Percentiles rank a stretch among this genome's conserved stretches.
Evolutionary conservation across 1,140 invertebrate genomes (phyloP).

Genomic region (Harlomillsia oculata): DNA sequence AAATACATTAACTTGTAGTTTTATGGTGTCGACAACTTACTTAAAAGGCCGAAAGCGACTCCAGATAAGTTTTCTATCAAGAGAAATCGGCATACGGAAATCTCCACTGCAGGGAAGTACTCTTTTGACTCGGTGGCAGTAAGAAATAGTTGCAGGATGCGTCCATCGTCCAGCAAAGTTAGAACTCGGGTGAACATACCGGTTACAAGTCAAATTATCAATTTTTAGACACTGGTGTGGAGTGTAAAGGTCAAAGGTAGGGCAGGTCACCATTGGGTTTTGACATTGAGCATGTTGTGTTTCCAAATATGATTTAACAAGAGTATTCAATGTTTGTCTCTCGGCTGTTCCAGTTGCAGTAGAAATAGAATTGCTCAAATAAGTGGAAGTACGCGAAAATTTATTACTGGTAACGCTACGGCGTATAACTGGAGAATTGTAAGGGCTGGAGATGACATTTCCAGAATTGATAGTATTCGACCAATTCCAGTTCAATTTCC

Average conservation of each 20-base stretch:
- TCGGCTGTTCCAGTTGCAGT: not conserved
- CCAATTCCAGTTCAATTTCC: not conserved
- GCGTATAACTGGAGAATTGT: too few relatives aligned
- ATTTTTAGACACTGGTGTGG: conserved; percentile 81
- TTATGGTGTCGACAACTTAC: conserved; percentile 12
- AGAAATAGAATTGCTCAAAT: conserved; percentile 1
- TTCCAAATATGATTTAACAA: conserved; percentile 89
- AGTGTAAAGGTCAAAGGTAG: conserved; percentile 72
- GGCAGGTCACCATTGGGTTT: conserved; percentile 83
- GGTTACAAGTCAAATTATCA: conserved; percentile 1
- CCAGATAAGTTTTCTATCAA: conserved; percentile 32
- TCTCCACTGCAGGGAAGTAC: not conserved
- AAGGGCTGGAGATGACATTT: too few relatives aligned
- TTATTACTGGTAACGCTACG: too few relatives aligned
- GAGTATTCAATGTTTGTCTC: conserved; percentile 65
- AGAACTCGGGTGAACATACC: not conserved
- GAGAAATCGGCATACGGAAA: conserved; percentile 21
- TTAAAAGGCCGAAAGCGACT: not conserved
- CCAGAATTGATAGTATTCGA: conserved; percentile 16
- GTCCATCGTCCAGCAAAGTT: conserved; percentile 5
- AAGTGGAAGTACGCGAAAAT: not conserved
- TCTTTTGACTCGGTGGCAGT: too few relatives aligned
- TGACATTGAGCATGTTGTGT: conserved; percentile 91
- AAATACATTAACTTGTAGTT: not conserved
- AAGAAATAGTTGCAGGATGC: not conserved